Evolutionary conservation across 2,797 vertebrate genomes (phyloP).

Genomic region (Rhinella marina): DNA sequence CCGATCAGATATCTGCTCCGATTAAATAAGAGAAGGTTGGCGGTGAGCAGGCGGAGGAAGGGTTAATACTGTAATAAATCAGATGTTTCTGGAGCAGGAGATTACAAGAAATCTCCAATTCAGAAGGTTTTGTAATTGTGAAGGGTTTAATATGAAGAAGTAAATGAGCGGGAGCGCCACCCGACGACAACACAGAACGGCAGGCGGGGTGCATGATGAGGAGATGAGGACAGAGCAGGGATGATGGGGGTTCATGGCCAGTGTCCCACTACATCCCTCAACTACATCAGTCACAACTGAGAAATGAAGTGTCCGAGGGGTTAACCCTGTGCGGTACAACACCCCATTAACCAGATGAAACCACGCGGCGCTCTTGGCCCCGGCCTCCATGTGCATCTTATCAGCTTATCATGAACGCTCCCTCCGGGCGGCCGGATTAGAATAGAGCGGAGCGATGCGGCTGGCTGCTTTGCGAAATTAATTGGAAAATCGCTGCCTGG

Average conservation of each 20-base stretch:
- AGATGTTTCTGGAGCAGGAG: slow-evolving; percentile 33
- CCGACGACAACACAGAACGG: not conserved
- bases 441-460: slow-evolving; percentile 29
- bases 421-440: slow-evolving; percentile 39
- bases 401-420: slow-evolving; percentile 50
- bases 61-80: slow-evolving; percentile 43
- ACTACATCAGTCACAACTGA: not conserved
- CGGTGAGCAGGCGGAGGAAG: not conserved
- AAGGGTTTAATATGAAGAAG: slow-evolving; percentile 36
- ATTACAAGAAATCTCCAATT: slow-evolving; percentile 56
- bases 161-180: not conserved
- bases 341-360: slow-evolving; percentile 51
- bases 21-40: not conserved
- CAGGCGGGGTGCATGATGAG: not conserved
- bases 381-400: slow-evolving; percentile 47
- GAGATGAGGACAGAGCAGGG: not conserved
- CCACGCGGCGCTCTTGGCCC: slow-evolving; percentile 44
- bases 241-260: not conserved
- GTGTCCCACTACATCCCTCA: not conserved
- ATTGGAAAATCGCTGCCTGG: slow-evolving; percentile 56
- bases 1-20: not conserved
- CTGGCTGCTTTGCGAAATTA: slow-evolving; percentile 56
- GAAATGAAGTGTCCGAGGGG: not conserved
- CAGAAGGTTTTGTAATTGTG: slow-evolving; percentile 40
- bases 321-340: slow-evolving; percentile 4